phyloP scores from a whole-genome alignment of 2,797 vertebrate species.

The Syngnathus rostellatus region DNA sequence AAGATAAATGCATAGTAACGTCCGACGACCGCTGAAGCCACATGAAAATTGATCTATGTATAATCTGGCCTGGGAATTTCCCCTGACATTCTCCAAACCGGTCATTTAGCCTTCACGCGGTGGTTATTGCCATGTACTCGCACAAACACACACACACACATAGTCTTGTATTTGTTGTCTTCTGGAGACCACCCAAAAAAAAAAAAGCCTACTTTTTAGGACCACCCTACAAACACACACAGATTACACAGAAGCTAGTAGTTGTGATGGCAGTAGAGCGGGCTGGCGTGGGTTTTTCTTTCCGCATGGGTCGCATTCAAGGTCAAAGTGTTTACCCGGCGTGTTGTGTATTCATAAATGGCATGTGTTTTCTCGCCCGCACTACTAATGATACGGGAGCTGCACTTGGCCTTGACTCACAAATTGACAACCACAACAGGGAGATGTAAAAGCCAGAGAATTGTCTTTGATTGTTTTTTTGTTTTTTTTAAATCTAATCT shows the following conservation, averaged over 20 bases:
- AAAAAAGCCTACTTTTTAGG: too few species aligned
- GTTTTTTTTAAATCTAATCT: background rate
- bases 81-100: conserved; percentile 42
- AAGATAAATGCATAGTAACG: conserved; percentile 45
- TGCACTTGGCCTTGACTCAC: conserved; percentile 38
- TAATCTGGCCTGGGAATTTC: conserved; percentile 53
- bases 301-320: conserved; percentile 54
- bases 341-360: conserved; percentile 39
- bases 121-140: conserved; percentile 37
- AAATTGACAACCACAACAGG: conserved; percentile 26
- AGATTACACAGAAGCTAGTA: conserved; percentile 19
- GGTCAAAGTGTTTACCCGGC: conserved; percentile 40
- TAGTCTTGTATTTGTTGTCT: too few species aligned
- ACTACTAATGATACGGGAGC: conserved; percentile 44
- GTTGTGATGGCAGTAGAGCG: conserved; percentile 17
- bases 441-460: conserved; percentile 2
- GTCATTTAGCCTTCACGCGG: conserved; percentile 55
- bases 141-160: conserved; percentile 15
- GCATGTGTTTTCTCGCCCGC: conserved; percentile 42
- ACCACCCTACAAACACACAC: conserved; percentile 12
- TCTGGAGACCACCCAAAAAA: too few species aligned
- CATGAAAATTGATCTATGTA: conserved; percentile 61
- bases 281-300: conserved; percentile 37
- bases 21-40: conserved; percentile 41
- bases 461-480: background rate